These are phyloP conservation scores for Cardinalis cardinalis DNA, from an alignment of 2,113 vertebrate genomes.

Conservation along the genomic window DNA sequence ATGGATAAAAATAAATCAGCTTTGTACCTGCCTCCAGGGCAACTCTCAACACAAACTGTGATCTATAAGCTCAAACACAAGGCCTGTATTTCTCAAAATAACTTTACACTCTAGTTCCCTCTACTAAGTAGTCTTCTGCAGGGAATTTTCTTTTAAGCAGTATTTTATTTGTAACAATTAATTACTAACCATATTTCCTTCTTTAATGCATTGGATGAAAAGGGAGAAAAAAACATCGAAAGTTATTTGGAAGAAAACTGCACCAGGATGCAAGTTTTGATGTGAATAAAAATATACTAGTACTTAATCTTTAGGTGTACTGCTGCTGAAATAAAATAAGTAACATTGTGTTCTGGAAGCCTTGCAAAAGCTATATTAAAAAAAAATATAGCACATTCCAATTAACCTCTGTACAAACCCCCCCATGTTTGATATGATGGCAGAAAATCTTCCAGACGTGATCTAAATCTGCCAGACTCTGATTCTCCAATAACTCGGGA, in stretches of 20 bases:
- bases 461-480: not conserved
- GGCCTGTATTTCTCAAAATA: not conserved
- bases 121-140: not conserved
- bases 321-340: not conserved
- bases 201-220: not conserved
- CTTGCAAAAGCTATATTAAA: not conserved
- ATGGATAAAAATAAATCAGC: slow-evolving; percentile 13
- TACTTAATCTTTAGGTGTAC: not conserved
- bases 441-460: not conserved
- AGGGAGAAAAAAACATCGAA: fast-evolving
- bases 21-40: not conserved
- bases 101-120: not conserved
- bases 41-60: not conserved
- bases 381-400: not conserved
- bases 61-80: not conserved
- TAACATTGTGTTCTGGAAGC: not conserved
- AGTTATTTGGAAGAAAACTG: not conserved
- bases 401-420: not conserved
- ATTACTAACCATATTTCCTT: not conserved
- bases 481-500: not conserved
- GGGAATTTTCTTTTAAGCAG: not conserved
- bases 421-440: not conserved
- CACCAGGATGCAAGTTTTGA: not conserved
- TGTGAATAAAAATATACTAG: not conserved
- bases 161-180: not conserved